A percentile compares a stretch with the other conserved stretches of the same genome.
These are phyloP conservation scores for Agrochola lychnidis DNA, from an alignment of 2,888 invertebrate genomes.

Conservation along the genomic window DNA sequence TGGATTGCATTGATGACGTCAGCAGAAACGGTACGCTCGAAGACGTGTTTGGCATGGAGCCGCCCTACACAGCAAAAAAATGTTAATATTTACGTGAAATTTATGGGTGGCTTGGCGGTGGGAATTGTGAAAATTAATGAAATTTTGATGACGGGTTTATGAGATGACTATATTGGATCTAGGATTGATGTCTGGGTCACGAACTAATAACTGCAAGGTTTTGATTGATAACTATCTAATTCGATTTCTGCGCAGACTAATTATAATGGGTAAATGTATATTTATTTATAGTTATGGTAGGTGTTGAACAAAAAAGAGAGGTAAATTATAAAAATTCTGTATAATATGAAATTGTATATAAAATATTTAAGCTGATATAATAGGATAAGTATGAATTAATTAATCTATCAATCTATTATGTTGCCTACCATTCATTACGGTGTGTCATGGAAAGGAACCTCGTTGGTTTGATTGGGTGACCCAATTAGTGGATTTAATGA, in stretches of 20 bases:
- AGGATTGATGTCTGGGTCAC: background rate
- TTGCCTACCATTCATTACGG: background rate
- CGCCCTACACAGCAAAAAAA: slow-evolving; percentile 91
- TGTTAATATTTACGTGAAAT: slow-evolving; percentile 41
- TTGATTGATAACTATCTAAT: background rate
- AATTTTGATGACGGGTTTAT: slow-evolving; percentile 3
- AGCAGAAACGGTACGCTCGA: slow-evolving; percentile 96
- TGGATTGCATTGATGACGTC: slow-evolving; percentile 90
- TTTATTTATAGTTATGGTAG: background rate
- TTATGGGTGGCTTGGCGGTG: slow-evolving; percentile 32
- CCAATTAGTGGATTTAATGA: background rate
- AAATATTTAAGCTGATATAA: background rate
- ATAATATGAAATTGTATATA: background rate
- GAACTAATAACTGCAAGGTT: slow-evolving; percentile 6
- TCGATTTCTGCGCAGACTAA: slow-evolving; percentile 10
- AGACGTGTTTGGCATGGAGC: slow-evolving; percentile 97
- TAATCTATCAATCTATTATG: background rate
- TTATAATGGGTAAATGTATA: background rate
- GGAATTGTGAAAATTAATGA: slow-evolving; percentile 16
- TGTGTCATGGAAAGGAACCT: slow-evolving; percentile 9
- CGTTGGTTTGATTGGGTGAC: background rate
- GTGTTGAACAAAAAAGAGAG: background rate
- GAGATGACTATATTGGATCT: background rate
- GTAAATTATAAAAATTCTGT: background rate
- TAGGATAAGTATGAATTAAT: background rate